Conservation (phyloP, 2,888 invertebrate species). For the Ptychoptera contaminata region DNA sequence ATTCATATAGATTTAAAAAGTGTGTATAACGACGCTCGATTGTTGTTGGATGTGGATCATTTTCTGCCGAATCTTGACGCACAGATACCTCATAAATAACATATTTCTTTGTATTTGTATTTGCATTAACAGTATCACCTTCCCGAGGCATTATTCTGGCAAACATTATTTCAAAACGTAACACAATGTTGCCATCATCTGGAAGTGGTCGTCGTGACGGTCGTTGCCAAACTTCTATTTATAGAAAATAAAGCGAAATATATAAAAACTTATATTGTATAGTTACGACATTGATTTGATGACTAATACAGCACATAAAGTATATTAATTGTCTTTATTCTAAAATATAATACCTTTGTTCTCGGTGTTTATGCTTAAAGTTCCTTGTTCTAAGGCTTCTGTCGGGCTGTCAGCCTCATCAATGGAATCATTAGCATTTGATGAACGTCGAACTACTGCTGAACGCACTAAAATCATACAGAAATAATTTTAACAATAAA, state of each 20-base stretch:
- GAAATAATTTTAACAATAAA: too few relatives aligned
- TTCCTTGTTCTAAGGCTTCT: conserved; percentile 23
- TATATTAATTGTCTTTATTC: not conserved
- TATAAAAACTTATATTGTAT: too few relatives aligned
- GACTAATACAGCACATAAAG: conserved; percentile 4
- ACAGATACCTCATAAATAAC: conserved; percentile 54
- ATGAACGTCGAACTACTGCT: conserved; percentile 24
- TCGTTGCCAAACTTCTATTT: conserved; percentile 19
- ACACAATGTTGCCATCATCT: conserved; percentile 18
- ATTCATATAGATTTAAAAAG: conserved; percentile 46
- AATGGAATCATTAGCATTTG: conserved; percentile 16
- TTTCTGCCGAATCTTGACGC: conserved; percentile 36
- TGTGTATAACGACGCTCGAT: conserved; percentile 59
- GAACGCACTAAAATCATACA: conserved; percentile 20
- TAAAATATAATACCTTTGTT: conserved; percentile 17
- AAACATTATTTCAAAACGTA: conserved; percentile 46
- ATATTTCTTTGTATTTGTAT: conserved; percentile 37
- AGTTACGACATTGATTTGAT: too few relatives aligned
- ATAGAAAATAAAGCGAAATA: too few relatives aligned
- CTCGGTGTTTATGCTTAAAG: conserved; percentile 17
- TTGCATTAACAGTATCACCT: conserved; percentile 29
- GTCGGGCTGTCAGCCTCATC: conserved; percentile 25
- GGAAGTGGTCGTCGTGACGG: conserved; percentile 16
- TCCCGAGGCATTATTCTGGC: conserved; percentile 48
- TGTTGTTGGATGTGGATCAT: conserved; percentile 44